Percentiles rank a stretch among this genome's conserved stretches.
Evolutionary conservation across 92 coral and sea anemone genomes (phyloP).

Genomic region (Zoanthus sociatus): DNA sequence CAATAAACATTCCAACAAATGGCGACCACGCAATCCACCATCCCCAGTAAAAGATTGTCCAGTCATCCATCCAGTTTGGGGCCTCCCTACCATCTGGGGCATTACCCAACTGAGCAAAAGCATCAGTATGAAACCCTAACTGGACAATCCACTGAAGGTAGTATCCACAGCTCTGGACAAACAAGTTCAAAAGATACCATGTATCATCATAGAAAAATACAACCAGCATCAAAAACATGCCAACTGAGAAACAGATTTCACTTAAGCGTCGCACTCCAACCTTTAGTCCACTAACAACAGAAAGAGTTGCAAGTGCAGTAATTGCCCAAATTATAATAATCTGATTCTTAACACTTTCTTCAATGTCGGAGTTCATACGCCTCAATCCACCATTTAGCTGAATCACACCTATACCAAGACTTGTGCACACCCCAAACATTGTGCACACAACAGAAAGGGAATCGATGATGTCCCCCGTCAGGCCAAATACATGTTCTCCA

Average conservation of each 20-base stretch:
- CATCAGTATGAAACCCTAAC: no score
- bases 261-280: conserved; percentile 28
- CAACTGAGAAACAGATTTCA: conserved; percentile 10
- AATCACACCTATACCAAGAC: not conserved
- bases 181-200: conserved; percentile 45
- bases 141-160: conserved; percentile 44
- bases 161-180: conserved; percentile 57
- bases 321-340: conserved; percentile 30
- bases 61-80: not conserved
- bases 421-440: not conserved
- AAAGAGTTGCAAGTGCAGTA: not conserved
- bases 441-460: not conserved
- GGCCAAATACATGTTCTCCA: not conserved
- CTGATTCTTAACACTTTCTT: conserved; percentile 45
- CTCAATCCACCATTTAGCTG: conserved; percentile 3
- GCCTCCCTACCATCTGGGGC: not conserved
- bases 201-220: conserved; percentile 14
- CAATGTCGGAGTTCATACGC: conserved; percentile 49
- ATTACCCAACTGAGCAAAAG: not conserved
- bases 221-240: not conserved
- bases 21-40: not conserved
- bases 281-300: not conserved
- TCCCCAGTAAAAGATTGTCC: conserved; percentile 5
- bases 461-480: not conserved
- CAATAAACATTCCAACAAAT: not conserved